Conservation (phyloP, 1,140 invertebrate genomes). For the Drosophila pruinosa region DNA sequence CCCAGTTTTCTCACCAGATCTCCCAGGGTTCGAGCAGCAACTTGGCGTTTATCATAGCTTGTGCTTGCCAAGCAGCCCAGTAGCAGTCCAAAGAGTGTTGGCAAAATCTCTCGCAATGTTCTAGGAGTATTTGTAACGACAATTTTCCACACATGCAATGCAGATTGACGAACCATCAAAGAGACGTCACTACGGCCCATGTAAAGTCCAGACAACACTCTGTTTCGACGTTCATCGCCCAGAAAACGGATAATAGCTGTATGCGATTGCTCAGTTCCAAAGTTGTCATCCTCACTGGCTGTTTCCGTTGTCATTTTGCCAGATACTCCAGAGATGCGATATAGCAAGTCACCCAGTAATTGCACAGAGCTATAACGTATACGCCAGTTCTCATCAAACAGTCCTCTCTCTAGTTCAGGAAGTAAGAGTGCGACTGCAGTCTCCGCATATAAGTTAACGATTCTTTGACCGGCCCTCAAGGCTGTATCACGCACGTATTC, state of each 20-base stretch:
- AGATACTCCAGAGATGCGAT: slow-evolving; percentile 97
- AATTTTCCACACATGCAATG: slow-evolving; percentile 99
- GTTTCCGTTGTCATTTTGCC: slow-evolving; percentile 99
- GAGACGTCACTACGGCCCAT: slow-evolving; percentile 99
- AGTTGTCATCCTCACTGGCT: slow-evolving; percentile 98
- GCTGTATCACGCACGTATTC: slow-evolving; percentile 99
- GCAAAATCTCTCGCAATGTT: slow-evolving; percentile 97
- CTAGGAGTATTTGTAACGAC: slow-evolving; percentile 98
- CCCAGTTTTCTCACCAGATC: slow-evolving; percentile 99
- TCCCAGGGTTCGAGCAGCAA: slow-evolving; percentile 97
- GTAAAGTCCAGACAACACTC: slow-evolving; percentile 97
- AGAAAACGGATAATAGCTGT: slow-evolving; percentile 94
- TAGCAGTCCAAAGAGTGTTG: slow-evolving; percentile 95
- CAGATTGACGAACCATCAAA: slow-evolving; percentile 97
- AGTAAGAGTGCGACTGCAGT: slow-evolving; percentile 96
- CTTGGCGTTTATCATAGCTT: slow-evolving; percentile 97
- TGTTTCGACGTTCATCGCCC: slow-evolving; percentile 94
- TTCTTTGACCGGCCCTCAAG: slow-evolving; percentile 96
- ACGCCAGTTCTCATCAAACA: slow-evolving; percentile 99
- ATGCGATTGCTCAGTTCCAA: slow-evolving; percentile 98
- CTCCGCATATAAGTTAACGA: slow-evolving; percentile 98
- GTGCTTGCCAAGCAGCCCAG: slow-evolving; percentile 97
- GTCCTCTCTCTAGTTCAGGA: slow-evolving; percentile 95
- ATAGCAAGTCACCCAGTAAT: slow-evolving; percentile 97
- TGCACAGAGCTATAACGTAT: slow-evolving; percentile 98